Conservation (phyloP, 2,797 vertebrate genomes). For the Cirrhinus mrigala region DNA sequence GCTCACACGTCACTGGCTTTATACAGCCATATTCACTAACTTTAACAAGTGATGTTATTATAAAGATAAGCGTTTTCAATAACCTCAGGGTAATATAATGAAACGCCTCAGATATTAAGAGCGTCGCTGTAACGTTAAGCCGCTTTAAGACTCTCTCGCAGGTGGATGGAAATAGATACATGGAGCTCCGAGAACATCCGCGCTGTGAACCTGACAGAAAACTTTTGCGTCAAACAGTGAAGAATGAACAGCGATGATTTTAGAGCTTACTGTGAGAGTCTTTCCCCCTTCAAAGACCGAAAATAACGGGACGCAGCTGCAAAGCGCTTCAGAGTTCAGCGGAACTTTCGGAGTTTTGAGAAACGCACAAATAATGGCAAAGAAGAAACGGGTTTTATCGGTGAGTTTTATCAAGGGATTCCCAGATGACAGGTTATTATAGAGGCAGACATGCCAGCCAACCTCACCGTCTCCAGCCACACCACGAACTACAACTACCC, state of each 20-base stretch:
- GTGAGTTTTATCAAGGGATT: constrained; percentile 40
- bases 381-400: constrained; percentile 44
- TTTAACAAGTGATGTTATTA: constrained; percentile 12
- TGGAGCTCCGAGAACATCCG: background rate
- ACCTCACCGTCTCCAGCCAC: constrained; percentile 66
- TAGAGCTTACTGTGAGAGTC: too few relatives aligned
- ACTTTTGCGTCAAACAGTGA: background rate
- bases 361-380: constrained; percentile 47
- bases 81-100: constrained; percentile 1
- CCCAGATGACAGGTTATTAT: constrained; percentile 69
- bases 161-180: constrained; percentile 43
- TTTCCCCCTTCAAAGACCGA: background rate
- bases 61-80: constrained; percentile 24
- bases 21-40: background rate
- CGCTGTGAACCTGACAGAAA: constrained; percentile 15
- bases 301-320: constrained; percentile 26
- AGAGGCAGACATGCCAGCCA: constrained; percentile 75
- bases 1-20: background rate
- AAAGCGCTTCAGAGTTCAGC: constrained; percentile 58
- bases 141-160: constrained; percentile 66
- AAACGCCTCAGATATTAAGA: constrained; percentile 11
- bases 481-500: constrained; percentile 73
- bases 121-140: constrained; percentile 64
- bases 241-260: constrained; percentile 4
- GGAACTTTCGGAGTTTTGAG: constrained; percentile 33